These are phyloP conservation scores for Penaeus monodon DNA, from an alignment of 2,888 invertebrate species.

Conservation along the genomic window DNA sequence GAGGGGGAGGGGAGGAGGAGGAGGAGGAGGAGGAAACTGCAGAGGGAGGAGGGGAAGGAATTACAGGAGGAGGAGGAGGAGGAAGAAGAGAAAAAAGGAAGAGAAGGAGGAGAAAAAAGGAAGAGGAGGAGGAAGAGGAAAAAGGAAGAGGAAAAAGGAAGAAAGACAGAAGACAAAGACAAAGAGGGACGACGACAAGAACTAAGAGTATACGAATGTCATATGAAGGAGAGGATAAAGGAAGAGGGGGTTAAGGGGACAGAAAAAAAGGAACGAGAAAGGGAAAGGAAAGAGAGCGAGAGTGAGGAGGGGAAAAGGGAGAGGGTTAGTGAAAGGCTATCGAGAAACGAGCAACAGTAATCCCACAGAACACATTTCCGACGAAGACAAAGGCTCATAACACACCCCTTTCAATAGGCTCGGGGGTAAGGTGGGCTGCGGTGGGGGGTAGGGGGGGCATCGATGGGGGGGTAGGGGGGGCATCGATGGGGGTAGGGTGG, in stretches of 20 bases:
- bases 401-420: background rate
- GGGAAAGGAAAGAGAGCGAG: too few species aligned
- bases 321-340: slow-evolving; percentile 4
- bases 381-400: too few species aligned
- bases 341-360: background rate
- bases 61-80: background rate
- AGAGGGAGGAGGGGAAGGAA: background rate
- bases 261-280: too few species aligned
- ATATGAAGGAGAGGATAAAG: too few species aligned
- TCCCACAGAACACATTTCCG: too few species aligned
- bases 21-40: background rate
- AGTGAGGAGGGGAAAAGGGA: background rate
- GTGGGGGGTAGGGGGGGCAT: background rate
- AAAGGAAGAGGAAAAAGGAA: background rate
- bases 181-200: too few species aligned
- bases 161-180: background rate
- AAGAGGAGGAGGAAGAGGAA: background rate
- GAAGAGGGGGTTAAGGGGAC: too few species aligned
- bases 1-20: background rate
- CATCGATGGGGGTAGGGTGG: background rate
- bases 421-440: background rate
- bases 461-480: background rate
- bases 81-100: background rate
- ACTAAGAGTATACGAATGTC: too few species aligned
- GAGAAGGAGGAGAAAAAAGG: background rate